These are phyloP conservation scores for Diadegma fenestrale DNA, from an alignment of 2,888 invertebrate genomes.

Conservation along the genomic window DNA sequence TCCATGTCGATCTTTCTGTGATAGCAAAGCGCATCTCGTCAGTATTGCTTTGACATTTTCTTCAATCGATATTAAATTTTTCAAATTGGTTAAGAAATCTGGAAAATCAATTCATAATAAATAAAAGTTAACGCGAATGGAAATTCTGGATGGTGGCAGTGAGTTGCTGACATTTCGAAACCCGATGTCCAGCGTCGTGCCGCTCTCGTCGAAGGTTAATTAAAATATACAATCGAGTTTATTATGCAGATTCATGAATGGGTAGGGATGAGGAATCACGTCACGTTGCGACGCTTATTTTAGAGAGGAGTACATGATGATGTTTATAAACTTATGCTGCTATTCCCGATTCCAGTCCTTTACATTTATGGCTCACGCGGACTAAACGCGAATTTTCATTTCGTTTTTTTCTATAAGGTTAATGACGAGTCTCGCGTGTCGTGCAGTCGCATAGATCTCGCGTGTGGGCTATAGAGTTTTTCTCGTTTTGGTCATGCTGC, in stretches of 20 bases:
- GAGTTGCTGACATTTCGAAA: slow-evolving; percentile 6
- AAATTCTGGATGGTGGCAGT: background rate
- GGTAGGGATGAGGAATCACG: slow-evolving; percentile 41
- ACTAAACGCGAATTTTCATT: slow-evolving; percentile 60
- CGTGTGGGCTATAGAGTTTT: slow-evolving; percentile 48
- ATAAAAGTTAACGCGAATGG: background rate
- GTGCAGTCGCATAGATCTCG: slow-evolving; percentile 11
- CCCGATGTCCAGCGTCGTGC: background rate
- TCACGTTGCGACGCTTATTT: slow-evolving; percentile 8
- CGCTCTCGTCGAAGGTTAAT: slow-evolving; percentile 4
- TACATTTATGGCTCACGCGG: slow-evolving; percentile 47
- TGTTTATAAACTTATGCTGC: slow-evolving; percentile 5
- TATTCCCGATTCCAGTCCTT: slow-evolving; percentile 59
- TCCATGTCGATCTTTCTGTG: background rate
- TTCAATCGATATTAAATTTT: background rate
- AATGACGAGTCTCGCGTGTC: slow-evolving; percentile 12
- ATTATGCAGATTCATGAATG: slow-evolving; percentile 10
- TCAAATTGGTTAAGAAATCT: background rate
- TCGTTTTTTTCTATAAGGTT: slow-evolving; percentile 38
- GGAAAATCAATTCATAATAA: background rate
- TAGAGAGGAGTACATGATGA: slow-evolving; percentile 18
- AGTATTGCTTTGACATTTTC: background rate
- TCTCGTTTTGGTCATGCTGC: slow-evolving; percentile 50
- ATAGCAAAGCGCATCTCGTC: background rate
- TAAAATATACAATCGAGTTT: slow-evolving; percentile 3